Conservation (phyloP, 2,888 invertebrate species). For the Acanthoscelides obtectus region DNA sequence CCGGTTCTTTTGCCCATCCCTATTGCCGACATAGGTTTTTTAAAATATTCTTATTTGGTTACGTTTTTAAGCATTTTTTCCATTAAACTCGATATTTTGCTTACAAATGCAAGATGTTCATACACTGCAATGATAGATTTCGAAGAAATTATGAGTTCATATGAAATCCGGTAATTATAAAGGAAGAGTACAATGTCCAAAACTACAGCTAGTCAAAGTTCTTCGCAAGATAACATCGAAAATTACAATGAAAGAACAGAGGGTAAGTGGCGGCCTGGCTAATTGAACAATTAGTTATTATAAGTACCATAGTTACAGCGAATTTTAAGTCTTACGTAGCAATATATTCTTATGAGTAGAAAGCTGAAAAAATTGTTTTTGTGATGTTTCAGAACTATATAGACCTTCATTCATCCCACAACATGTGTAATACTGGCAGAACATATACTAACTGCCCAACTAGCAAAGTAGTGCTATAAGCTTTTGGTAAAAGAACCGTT, state of each 20-base stretch:
- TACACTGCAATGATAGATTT: background rate
- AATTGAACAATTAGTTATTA: background rate
- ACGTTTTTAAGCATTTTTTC: background rate
- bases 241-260: background rate
- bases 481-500: too few relatives aligned
- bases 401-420: slow-evolving; percentile 15
- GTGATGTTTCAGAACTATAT: slow-evolving; percentile 14
- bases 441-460: slow-evolving; percentile 16
- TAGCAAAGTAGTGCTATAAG: too few relatives aligned
- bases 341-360: background rate
- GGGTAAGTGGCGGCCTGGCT: background rate
- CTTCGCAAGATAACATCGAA: background rate
- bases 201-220: background rate
- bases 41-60: background rate
- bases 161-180: background rate
- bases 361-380: background rate
- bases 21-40: background rate
- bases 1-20: too few relatives aligned
- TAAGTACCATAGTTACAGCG: background rate
- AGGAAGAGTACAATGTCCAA: background rate
- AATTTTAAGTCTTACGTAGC: background rate
- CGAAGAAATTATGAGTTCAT: background rate
- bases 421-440: slow-evolving; percentile 9
- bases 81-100: background rate
- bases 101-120: background rate